phyloP scores from a whole-genome alignment of 2,888 invertebrate species.

The Tubulanus polymorphus region DNA sequence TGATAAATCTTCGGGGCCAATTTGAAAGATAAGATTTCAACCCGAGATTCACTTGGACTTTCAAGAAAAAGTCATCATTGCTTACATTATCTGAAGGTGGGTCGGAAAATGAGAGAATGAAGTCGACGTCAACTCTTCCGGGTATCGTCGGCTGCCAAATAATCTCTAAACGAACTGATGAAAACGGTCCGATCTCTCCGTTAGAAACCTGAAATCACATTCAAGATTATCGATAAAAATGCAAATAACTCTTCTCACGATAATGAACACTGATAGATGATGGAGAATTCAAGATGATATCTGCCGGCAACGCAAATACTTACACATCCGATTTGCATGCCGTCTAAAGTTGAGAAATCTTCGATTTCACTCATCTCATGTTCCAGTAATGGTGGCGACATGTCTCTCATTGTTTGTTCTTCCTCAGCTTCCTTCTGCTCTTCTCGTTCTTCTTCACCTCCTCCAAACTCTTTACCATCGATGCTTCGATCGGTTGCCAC shows the following conservation, averaged over 20 bases:
- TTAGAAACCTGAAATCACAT: slow-evolving; percentile 7
- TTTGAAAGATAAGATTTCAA: too few relatives aligned
- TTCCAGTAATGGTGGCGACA: neutral
- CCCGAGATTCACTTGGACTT: neutral
- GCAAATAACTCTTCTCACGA: too few relatives aligned
- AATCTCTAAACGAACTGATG: slow-evolving; percentile 46
- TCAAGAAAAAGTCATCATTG: neutral
- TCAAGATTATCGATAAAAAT: too few relatives aligned
- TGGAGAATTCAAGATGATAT: slow-evolving; percentile 3
- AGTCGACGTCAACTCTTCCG: slow-evolving; percentile 46
- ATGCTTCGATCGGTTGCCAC: neutral
- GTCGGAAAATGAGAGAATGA: slow-evolving; percentile 44
- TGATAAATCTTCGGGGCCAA: too few relatives aligned
- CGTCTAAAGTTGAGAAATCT: slow-evolving; percentile 36
- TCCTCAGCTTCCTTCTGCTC: slow-evolving; percentile 5
- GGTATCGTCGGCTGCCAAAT: slow-evolving; percentile 50
- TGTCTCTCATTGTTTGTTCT: slow-evolving; percentile 3
- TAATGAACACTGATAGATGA: too few relatives aligned
- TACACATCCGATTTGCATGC: slow-evolving; percentile 39
- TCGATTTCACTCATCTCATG: slow-evolving; percentile 19
- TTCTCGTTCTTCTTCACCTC: slow-evolving; percentile 10
- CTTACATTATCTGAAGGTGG: slow-evolving; percentile 45
- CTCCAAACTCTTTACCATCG: slow-evolving; percentile 4
- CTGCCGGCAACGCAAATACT: too few relatives aligned
- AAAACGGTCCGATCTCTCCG: slow-evolving; percentile 45